Base-by-base conservation (phyloP, 2,797 vertebrate genomes). In the Sebastolobus altivelis region DNA sequence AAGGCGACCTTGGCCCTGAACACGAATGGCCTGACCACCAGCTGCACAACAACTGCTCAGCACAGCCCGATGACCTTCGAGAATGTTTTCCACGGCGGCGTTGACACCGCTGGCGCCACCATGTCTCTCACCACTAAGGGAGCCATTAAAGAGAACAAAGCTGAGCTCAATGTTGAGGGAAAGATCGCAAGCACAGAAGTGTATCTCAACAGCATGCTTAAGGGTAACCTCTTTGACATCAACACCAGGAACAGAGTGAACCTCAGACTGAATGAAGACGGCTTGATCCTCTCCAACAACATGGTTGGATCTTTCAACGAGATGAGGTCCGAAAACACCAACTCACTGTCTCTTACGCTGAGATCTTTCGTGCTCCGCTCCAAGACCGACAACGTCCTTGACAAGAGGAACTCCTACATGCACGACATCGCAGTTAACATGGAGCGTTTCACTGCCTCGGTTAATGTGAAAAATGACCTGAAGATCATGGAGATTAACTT, bases 361-460 rank as follows among this genome's bases (percentile, higher is more conserved):
- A 91, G 93, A 69, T 94, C 96, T 13, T 91, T 99, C 76, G 91
- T 91, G 0, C 95, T 97, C 60, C 82, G 70, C 72, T 97, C 97
- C 2, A 97, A 97, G 91, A 94, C 97, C 18, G 96, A 98, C 86
- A 97, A 97, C 72, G 75, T 96, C 80, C 93, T 97, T n/a, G 91
- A 95, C 88, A 40, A 88, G 31, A 95, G 90, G 67, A 98, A 96
- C 92, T 96, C 95, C 81, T 98, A 99, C 89, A 97, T 95, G 83
- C 97, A 99, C 74, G 94, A 95, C 74, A 95, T 98, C 88, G 95
- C 95, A 46, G 81, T 98, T 16, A 95, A 96, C 11, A 81, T 97
- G 38, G 89, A 96, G 72, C 95, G 75, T 46, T 97, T 85, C 22
- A 95, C 81, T 33, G 92, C 96, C 52, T 92, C 92, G 20, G 91